phyloP scores from a whole-genome alignment of 2,888 invertebrate species.

The Cheiracanthium punctorium region DNA sequence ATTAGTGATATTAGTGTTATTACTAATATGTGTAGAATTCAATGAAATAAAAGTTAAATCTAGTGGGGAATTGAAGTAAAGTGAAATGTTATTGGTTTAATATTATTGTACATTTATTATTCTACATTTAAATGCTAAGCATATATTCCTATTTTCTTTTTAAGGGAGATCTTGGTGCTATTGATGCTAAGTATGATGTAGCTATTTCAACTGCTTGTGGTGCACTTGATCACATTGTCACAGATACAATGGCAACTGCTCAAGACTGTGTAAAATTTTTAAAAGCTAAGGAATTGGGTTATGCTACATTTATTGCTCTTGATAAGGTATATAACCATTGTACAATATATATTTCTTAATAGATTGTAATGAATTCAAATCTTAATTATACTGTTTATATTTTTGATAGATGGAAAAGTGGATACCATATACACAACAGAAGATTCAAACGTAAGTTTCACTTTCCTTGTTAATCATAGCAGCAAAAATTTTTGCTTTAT shows the following conservation, averaged over 20 bases:
- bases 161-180: conserved; percentile 95
- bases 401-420: conserved; percentile 66
- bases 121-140: too few relatives aligned
- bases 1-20: too few relatives aligned
- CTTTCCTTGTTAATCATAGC: too few relatives aligned
- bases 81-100: too few relatives aligned
- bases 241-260: conserved; percentile 90
- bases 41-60: too few relatives aligned
- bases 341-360: not conserved
- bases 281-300: conserved; percentile 86
- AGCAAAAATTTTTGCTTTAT: too few relatives aligned
- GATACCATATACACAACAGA: conserved; percentile 75
- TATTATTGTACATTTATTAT: too few relatives aligned
- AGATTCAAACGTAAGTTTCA: conserved; percentile 79
- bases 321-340: conserved; percentile 80
- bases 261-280: conserved; percentile 88
- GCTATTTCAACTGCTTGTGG: conserved; percentile 97
- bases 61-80: too few relatives aligned
- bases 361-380: not conserved
- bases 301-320: conserved; percentile 90
- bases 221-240: conserved; percentile 91
- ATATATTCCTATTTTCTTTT: not conserved
- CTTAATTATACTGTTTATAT: not conserved
- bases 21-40: too few relatives aligned
- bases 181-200: conserved; percentile 91